Conservation (phyloP, 1,140 invertebrate species). For the Goniozus legneri region DNA sequence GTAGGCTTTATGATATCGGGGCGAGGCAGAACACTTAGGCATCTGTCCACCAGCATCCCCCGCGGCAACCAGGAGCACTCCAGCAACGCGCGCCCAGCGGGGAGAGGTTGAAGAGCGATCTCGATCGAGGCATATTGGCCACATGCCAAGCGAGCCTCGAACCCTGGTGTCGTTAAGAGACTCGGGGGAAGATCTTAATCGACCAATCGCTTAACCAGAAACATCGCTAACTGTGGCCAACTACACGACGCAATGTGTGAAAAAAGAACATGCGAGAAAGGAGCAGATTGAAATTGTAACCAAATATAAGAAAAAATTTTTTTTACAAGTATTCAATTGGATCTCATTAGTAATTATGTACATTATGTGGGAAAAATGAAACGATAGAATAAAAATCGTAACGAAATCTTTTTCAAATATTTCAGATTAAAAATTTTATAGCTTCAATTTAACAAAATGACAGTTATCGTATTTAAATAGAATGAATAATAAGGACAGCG, state of each 20-base stretch:
- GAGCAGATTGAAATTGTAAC: neutral
- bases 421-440: too few relatives aligned
- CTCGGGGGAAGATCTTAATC: conserved; percentile 24
- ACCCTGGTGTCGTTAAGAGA: neutral
- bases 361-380: conserved; percentile 1
- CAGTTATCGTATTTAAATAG: too few relatives aligned
- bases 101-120: conserved; percentile 20
- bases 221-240: too few relatives aligned
- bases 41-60: conserved; percentile 52
- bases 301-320: neutral
- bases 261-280: neutral
- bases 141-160: conserved; percentile 38
- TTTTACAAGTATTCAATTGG: neutral
- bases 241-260: too few relatives aligned
- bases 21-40: conserved; percentile 45
- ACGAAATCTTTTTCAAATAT: too few relatives aligned
- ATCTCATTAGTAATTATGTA: neutral
- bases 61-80: conserved; percentile 31
- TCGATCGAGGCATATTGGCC: conserved; percentile 23
- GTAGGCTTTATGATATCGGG: conserved; percentile 3
- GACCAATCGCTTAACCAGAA: too few relatives aligned
- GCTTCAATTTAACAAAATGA: too few relatives aligned
- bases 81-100: conserved; percentile 26
- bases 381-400: too few relatives aligned
- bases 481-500: too few relatives aligned